Evolutionary conservation across 2,888 invertebrate species (phyloP), one percentile per base, ranked within the genome.

Genomic region (Nomada fucata): DNA sequence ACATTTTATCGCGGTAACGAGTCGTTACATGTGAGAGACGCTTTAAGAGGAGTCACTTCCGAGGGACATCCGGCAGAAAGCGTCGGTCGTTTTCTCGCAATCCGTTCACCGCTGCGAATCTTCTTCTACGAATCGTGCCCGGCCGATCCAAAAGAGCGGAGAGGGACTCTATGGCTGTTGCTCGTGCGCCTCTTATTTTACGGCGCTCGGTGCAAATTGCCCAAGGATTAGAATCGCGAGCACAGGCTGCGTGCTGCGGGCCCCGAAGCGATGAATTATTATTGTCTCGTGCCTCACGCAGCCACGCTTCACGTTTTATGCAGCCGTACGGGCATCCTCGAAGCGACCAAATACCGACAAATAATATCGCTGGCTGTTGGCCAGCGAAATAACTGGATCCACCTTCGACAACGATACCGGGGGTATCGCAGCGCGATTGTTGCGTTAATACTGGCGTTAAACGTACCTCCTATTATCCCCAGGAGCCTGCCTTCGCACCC

Each of bases 211-310:
- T 83, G 88, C 82, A 90, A 89, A 90, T 89, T 90, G 89, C 86
- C 80, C 82, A 80, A 88, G 86, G 82, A 90, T 90, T 89, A 88
- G 89, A 90, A 88, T 86, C 89, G 89, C 88, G 86, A 87, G 88
- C 88, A 89, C 76, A 83, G 88, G 76, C 81, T 82, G 85, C 87
- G 78, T 82, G 88, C 88, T 82, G 82, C 80, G 74, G 64, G 72
- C 86, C 88, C 83, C 59, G 63, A 68, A 80, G 88, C 86, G 65
- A 83, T 81, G 86, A 88, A 87, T 88, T 88, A 90, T 90, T 88
- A 89, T 90, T 91, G 90, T 89, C 90, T 91, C 91, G 91, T 90
- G 87, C 89, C 90, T 88, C 90, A 90, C 86, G 86, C 86, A 86
- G 84, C 84, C 83, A 74, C 79, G 76, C 86, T 76, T 63, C 78